These are phyloP conservation scores for Malurus splendens DNA, from an alignment of 2,797 vertebrate species.

Conservation along the genomic window DNA sequence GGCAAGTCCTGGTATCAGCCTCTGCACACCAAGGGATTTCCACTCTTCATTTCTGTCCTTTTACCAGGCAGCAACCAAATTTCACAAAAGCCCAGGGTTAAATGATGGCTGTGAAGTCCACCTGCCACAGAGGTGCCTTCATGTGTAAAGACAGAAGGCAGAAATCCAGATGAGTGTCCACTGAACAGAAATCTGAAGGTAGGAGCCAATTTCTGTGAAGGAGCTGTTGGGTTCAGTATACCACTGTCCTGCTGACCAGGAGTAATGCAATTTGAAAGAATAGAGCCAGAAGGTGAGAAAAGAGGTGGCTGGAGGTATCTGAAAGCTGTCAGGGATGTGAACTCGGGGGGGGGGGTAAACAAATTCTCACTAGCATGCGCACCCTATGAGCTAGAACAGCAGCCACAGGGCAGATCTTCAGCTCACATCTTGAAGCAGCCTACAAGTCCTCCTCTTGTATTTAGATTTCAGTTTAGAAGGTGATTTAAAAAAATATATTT, in stretches of 20 bases:
- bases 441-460: background rate
- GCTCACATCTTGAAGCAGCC: background rate
- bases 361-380: background rate
- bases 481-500: background rate
- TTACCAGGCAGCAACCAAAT: background rate
- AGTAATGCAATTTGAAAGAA: background rate
- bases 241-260: background rate
- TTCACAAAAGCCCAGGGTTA: background rate
- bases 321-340: background rate
- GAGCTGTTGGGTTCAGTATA: background rate
- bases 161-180: background rate
- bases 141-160: background rate
- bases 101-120: background rate
- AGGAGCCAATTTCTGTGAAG: background rate
- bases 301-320: background rate
- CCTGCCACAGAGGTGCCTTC: background rate
- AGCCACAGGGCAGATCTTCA: background rate
- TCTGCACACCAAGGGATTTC: background rate
- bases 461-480: background rate
- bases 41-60: background rate
- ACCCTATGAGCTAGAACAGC: background rate
- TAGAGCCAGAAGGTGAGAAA: background rate
- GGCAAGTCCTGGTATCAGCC: background rate
- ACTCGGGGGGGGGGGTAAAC: rapidly evolving
- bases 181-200: background rate